A percentile compares a stretch with the other conserved stretches of the same genome.
Evolutionary conservation across 2,888 invertebrate genomes (phyloP).

Genomic region (Calameuta filiformis): DNA sequence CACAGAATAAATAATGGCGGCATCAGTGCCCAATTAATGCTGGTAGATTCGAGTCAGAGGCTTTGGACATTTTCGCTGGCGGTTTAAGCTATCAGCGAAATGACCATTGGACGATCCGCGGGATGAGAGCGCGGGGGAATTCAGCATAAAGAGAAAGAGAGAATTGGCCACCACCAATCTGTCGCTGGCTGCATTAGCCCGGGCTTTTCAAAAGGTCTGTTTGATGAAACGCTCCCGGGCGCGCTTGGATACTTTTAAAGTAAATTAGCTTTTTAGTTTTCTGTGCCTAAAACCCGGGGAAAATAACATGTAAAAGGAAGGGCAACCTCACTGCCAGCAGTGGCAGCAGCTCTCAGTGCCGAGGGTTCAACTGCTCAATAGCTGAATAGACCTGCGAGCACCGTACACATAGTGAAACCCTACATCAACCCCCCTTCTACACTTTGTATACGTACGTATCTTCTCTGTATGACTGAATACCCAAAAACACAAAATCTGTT

Average conservation of each 20-base stretch:
- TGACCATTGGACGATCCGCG: slow-evolving; percentile 52
- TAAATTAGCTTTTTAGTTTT: slow-evolving; percentile 67
- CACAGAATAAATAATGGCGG: background rate
- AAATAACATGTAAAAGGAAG: slow-evolving; percentile 52
- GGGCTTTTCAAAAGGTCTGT: slow-evolving; percentile 56
- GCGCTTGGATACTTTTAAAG: slow-evolving; percentile 63
- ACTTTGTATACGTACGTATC: slow-evolving; percentile 26
- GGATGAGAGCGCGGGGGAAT: slow-evolving; percentile 8
- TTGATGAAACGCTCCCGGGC: slow-evolving; percentile 38
- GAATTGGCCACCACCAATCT: slow-evolving; percentile 59
- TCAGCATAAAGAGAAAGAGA: slow-evolving; percentile 21
- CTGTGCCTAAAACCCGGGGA: slow-evolving; percentile 57
- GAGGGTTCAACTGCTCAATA: slow-evolving; percentile 49
- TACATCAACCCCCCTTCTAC: slow-evolving; percentile 10
- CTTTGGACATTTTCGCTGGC: slow-evolving; percentile 57
- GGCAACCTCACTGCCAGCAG: slow-evolving; percentile 36
- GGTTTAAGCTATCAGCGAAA: slow-evolving; percentile 63
- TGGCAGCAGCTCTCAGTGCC: slow-evolving; percentile 5
- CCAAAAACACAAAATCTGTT: slow-evolving; percentile 56
- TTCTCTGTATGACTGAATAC: slow-evolving; percentile 48
- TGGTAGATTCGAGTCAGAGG: background rate
- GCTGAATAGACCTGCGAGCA: slow-evolving; percentile 39
- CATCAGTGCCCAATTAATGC: background rate
- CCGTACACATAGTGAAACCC: slow-evolving; percentile 7
- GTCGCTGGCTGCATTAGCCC: slow-evolving; percentile 65